phyloP scores from a whole-genome alignment of 2,113 vertebrate genomes.

The Sporophila hypoxantha region DNA sequence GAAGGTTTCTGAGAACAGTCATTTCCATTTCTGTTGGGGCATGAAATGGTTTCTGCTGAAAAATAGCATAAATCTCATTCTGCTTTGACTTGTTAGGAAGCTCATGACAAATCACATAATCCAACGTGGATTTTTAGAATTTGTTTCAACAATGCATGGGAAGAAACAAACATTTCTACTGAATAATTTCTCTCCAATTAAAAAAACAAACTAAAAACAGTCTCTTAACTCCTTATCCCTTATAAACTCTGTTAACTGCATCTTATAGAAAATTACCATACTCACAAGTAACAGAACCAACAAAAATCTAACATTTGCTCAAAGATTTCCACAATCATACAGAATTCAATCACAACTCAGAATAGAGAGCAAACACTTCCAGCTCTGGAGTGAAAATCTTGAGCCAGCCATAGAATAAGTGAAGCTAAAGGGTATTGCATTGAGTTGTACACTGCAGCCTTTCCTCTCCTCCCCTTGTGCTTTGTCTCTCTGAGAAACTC shows the following conservation, averaged over 20 bases:
- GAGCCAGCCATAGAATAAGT: not conserved
- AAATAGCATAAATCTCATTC: slow-evolving; percentile 6
- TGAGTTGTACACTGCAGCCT: not conserved
- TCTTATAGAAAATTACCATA: not conserved
- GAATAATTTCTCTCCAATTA: not conserved
- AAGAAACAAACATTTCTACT: slow-evolving; percentile 17
- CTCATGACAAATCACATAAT: slow-evolving; percentile 5
- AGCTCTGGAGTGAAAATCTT: not conserved
- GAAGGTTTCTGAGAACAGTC: slow-evolving; percentile 31
- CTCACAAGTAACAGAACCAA: not conserved
- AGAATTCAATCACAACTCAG: not conserved
- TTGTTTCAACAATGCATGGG: slow-evolving; percentile 1
- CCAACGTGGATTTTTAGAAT: slow-evolving; percentile 22
- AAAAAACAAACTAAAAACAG: not conserved
- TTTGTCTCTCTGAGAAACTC: not conserved
- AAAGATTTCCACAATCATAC: not conserved
- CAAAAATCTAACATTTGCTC: not conserved
- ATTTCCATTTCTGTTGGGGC: slow-evolving; percentile 51
- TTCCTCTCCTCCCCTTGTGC: not conserved
- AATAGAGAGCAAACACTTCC: not conserved
- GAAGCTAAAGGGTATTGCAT: not conserved
- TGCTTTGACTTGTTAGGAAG: slow-evolving; percentile 47
- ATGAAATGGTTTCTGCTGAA: slow-evolving; percentile 51
- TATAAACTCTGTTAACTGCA: not conserved
- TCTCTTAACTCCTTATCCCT: not conserved